These are phyloP conservation scores for Channa striata DNA, from an alignment of 2,797 vertebrate species.

Conservation along the genomic window DNA sequence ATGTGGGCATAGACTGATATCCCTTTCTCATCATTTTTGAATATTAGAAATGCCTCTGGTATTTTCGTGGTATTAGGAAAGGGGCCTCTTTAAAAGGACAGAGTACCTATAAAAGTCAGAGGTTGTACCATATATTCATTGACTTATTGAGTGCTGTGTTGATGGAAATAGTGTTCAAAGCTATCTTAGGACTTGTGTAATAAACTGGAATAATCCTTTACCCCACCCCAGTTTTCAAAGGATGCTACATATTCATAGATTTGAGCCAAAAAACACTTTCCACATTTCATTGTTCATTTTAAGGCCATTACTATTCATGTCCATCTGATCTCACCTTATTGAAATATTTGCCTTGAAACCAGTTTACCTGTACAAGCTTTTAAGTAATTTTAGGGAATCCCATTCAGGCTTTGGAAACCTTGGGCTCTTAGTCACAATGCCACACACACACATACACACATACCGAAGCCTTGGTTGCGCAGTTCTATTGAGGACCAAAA, in stretches of 20 bases:
- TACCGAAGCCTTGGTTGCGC: slow-evolving; percentile 18
- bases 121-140: too few species aligned
- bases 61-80: too few species aligned
- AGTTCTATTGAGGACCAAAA: slow-evolving; percentile 54
- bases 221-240: background rate
- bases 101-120: too few species aligned
- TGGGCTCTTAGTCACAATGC: slow-evolving; percentile 27
- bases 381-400: slow-evolving; percentile 45
- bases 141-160: too few species aligned
- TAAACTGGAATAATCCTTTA: too few species aligned
- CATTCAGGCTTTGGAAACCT: slow-evolving; percentile 38
- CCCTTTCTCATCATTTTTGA: too few species aligned
- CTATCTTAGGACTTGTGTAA: too few species aligned
- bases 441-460: background rate
- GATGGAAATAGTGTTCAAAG: too few species aligned
- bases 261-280: background rate
- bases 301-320: background rate
- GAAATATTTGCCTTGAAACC: slow-evolving; percentile 29
- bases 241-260: background rate
- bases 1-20: too few species aligned
- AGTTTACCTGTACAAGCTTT: slow-evolving; percentile 29
- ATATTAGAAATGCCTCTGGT: too few species aligned
- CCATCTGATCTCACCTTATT: background rate
- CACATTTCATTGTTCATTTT: background rate
- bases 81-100: too few species aligned